Percentiles rank a stretch among this genome's conserved stretches.
Conservation (phyloP, 2,888 invertebrate genomes). For the Spodoptera picta region DNA sequence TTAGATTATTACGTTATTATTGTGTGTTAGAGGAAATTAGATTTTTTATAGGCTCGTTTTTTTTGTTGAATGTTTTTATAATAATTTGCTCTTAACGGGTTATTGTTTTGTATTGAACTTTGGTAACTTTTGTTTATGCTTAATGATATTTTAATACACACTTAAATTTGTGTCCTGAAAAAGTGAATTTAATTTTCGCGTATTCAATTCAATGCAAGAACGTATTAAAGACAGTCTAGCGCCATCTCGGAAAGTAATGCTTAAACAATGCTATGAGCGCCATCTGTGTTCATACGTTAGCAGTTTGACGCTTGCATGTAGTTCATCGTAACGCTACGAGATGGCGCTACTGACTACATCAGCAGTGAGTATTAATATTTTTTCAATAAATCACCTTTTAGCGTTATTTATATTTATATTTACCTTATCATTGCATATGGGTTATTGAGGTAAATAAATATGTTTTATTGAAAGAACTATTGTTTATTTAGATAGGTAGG, state of each 20-base stretch:
- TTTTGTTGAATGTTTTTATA: conserved; percentile 1
- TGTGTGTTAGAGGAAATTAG: conserved; percentile 35
- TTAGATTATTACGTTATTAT: conserved; percentile 29
- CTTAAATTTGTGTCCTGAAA: no score
- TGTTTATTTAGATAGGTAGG: no score
- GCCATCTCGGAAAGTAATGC: conserved; percentile 16
- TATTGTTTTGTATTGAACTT: not conserved
- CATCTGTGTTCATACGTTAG: not conserved
- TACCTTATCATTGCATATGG: no score
- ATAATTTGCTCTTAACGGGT: not conserved
- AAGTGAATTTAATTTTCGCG: no score
- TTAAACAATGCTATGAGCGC: conserved; percentile 1
- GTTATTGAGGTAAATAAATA: no score
- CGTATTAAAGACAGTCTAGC: not conserved
- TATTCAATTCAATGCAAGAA: no score
- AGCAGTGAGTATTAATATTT: not conserved
- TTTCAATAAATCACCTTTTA: not conserved
- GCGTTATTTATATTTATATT: no score
- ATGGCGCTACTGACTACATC: conserved; percentile 24
- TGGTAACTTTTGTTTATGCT: no score
- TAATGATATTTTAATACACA: no score
- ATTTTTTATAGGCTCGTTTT: conserved; percentile 7
- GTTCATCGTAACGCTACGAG: conserved; percentile 16
- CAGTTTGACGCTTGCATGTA: not conserved
- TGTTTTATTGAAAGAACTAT: no score